Evolutionary conservation across 2,113 vertebrate genomes (phyloP), one percentile per base, ranked within the genome.

Genomic region (Ardeotis arabs): DNA sequence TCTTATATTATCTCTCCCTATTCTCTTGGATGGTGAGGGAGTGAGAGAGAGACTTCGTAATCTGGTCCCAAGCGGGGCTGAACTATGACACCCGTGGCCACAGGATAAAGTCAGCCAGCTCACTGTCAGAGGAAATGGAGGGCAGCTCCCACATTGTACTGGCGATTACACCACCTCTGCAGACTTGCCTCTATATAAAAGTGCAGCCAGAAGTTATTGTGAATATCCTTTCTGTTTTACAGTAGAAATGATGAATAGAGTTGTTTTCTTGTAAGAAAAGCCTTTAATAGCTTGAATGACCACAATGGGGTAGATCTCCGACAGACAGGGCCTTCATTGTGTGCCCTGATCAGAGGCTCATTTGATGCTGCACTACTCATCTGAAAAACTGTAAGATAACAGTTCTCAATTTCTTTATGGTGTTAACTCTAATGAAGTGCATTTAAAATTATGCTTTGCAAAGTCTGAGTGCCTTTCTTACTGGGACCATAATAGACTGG

Each of bases 121-220:
- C 6, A 3, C 24, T 55, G 19, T 44, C 24, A 47, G 19, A 66
- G 7, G 19, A 74, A 28, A 13, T 1, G 1, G 2, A 3, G 1
- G 31, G 37, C 27, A 74, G n/a, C 9, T 90, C 14, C 22, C 20
- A 17, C 1, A 0, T n/a, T n/a, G 4, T 50, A 6, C 10, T 44
- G 16, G 31, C 3, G 6, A 23, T 37, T 59, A 59, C 14, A 66
- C 14, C 9, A 37, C 18, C 14, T 55, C 21, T 1, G 0, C 53
- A 33, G 21, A 9, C 22, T 44, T 56, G 10, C n/a, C 23, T 60
- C 21, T 52, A 2, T 14, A 22, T 73, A 13, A 45, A 86, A 84
- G 33, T 44, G 20, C 59, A 56, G 14, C 14, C 37, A n/a, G 25
- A 84, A 75, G 6, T 79, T n/a, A 12, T 21, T 10, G 28, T n/a